Evolutionary conservation across 1,140 invertebrate species (phyloP).

Genomic region (Luehdorfia chinensis): DNA sequence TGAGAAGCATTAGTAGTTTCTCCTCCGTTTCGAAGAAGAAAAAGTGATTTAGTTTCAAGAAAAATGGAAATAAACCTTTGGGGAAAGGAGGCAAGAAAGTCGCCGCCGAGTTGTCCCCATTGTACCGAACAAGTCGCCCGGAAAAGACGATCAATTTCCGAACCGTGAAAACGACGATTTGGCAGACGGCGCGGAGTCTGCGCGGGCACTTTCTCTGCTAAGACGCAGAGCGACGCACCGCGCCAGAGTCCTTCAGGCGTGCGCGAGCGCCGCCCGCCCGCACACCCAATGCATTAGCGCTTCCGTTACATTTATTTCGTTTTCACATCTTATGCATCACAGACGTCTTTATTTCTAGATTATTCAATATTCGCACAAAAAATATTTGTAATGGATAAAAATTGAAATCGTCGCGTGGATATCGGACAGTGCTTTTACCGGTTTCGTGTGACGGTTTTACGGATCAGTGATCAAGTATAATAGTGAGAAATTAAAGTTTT

Average conservation of each 20-base stretch:
- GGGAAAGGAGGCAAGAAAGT: constrained; percentile 26
- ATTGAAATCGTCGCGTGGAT: background rate
- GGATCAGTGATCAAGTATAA: constrained; percentile 17
- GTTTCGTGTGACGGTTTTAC: constrained; percentile 2
- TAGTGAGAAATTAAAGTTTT: constrained; percentile 18
- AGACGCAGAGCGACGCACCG: constrained; percentile 38
- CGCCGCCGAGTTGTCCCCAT: constrained; percentile 32
- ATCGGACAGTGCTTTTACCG: background rate
- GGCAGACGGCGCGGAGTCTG: constrained; percentile 72
- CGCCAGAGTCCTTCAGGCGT: constrained; percentile 51
- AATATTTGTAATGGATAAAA: background rate
- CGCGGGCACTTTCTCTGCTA: constrained; percentile 69
- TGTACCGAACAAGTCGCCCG: constrained; percentile 46
- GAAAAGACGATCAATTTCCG: constrained; percentile 67
- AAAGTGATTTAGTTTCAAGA: background rate
- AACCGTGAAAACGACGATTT: constrained; percentile 69
- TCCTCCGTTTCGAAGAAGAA: background rate
- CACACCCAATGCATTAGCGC: constrained; percentile 20
- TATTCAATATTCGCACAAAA: background rate
- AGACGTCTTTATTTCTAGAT: constrained; percentile 9
- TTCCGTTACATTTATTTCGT: constrained; percentile 18
- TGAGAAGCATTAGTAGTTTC: too few species aligned
- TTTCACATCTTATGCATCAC: constrained; percentile 15
- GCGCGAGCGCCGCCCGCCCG: constrained; percentile 47
- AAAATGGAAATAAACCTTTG: constrained; percentile 7